These are phyloP conservation scores for Momotus momota DNA, from an alignment of 2,797 vertebrate genomes.

Conservation along the genomic window DNA sequence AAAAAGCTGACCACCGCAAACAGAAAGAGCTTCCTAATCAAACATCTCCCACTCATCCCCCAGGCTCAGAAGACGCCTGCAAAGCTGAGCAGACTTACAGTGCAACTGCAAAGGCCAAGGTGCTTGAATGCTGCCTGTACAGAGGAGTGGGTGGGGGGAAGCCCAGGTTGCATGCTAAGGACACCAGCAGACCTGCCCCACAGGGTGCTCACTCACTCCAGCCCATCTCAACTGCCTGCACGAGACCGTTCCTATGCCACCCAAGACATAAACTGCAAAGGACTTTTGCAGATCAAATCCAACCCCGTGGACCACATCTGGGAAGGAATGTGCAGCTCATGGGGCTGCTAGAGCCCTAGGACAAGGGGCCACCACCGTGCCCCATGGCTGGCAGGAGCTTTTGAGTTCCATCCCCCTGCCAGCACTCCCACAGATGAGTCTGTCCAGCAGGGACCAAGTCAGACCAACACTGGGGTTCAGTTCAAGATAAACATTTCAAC, in stretches of 20 bases:
- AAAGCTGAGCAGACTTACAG: not conserved
- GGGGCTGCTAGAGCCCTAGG: not conserved
- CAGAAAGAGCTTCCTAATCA: not conserved
- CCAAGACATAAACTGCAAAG: not conserved
- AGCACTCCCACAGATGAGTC: not conserved
- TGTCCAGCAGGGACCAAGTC: not conserved
- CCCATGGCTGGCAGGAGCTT: not conserved
- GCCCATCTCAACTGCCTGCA: not conserved
- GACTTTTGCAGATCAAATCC: not conserved
- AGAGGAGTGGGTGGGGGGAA: rapidly evolving
- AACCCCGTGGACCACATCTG: not conserved
- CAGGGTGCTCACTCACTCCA: not conserved
- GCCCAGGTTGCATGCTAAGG: not conserved
- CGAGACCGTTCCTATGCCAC: not conserved
- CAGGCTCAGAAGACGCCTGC: rapidly evolving
- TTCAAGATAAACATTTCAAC: not conserved
- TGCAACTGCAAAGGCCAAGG: not conserved
- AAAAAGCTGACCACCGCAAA: rapidly evolving
- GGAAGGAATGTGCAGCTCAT: not conserved
- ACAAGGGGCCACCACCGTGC: not conserved
- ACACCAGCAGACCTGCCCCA: not conserved
- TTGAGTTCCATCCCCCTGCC: not conserved
- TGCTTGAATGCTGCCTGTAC: not conserved
- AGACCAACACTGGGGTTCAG: rapidly evolving
- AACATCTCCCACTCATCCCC: not conserved